A percentile compares a stretch with the other conserved stretches of the same genome.
Conservation (phyloP, 2,113 vertebrate species). For the Cyanoliseus patagonus region DNA sequence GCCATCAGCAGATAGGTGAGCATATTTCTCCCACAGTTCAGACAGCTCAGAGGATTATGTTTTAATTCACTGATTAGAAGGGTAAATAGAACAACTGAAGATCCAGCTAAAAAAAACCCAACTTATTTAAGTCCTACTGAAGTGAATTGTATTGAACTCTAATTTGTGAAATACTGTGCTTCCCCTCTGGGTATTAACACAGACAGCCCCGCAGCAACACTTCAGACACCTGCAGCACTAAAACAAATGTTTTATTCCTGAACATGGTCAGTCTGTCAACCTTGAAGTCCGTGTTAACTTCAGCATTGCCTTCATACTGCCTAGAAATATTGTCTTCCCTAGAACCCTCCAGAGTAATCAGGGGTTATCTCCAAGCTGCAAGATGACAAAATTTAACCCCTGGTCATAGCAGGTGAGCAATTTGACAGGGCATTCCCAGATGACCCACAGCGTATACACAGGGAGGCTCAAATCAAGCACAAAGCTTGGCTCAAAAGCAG, state of each 20-base stretch:
- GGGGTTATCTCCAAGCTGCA: not conserved
- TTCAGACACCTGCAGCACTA: not conserved
- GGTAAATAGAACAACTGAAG: not conserved
- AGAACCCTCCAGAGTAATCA: not conserved
- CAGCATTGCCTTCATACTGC: not conserved
- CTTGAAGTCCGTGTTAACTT: not conserved
- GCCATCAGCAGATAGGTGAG: not conserved
- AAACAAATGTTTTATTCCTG: not conserved
- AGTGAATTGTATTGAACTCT: not conserved
- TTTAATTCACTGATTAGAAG: not conserved
- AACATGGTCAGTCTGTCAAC: not conserved
- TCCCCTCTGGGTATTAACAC: not conserved
- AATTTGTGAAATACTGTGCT: not conserved
- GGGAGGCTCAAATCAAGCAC: not conserved
- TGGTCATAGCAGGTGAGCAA: not conserved
- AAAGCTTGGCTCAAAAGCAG: not conserved
- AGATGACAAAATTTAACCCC: not conserved
- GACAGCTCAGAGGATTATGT: not conserved
- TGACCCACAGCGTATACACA: accelerated
- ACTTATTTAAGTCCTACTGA: not conserved
- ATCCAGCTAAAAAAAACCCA: not conserved
- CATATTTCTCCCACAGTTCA: not conserved
- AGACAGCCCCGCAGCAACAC: accelerated
- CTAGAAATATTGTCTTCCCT: not conserved
- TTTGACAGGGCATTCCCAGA: not conserved